These are phyloP conservation scores for Boloria selene DNA, from an alignment of 2,888 invertebrate genomes.

Conservation along the genomic window DNA sequence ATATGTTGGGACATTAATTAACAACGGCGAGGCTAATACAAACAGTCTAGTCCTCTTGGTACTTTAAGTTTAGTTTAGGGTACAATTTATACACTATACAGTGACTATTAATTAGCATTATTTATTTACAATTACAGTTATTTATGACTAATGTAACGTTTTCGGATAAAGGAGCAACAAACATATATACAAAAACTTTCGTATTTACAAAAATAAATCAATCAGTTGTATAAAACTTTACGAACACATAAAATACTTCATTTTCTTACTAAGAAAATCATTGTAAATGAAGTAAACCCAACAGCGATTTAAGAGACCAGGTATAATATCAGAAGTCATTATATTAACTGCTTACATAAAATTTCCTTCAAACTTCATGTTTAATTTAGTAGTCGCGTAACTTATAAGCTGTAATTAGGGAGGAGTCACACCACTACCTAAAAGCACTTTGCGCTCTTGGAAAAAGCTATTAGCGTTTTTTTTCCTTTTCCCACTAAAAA, in stretches of 20 bases:
- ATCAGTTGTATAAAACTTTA: too few relatives aligned
- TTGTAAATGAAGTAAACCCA: neutral
- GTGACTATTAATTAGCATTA: too few relatives aligned
- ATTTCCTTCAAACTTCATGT: constrained; percentile 31
- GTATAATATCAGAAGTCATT: constrained; percentile 23
- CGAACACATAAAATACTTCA: neutral
- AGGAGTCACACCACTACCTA: constrained; percentile 27
- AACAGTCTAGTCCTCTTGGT: too few relatives aligned
- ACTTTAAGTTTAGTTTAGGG: too few relatives aligned
- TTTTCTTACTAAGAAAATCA: neutral
- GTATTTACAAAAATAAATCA: too few relatives aligned
- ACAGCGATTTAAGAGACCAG: neutral
- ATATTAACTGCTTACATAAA: constrained; percentile 22
- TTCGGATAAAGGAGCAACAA: too few relatives aligned
- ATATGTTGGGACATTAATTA: too few relatives aligned
- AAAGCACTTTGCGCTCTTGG: constrained; percentile 19
- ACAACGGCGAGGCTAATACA: too few relatives aligned
- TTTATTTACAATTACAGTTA: too few relatives aligned
- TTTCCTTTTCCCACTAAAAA: neutral
- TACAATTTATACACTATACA: too few relatives aligned
- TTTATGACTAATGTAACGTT: too few relatives aligned
- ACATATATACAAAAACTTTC: too few relatives aligned
- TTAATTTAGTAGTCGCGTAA: constrained; percentile 29
- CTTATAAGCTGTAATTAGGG: constrained; percentile 30
- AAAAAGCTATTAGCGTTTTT: constrained; percentile 23